Conservation (phyloP, 2,888 invertebrate genomes). For the Myopa tessellatipennis region DNA sequence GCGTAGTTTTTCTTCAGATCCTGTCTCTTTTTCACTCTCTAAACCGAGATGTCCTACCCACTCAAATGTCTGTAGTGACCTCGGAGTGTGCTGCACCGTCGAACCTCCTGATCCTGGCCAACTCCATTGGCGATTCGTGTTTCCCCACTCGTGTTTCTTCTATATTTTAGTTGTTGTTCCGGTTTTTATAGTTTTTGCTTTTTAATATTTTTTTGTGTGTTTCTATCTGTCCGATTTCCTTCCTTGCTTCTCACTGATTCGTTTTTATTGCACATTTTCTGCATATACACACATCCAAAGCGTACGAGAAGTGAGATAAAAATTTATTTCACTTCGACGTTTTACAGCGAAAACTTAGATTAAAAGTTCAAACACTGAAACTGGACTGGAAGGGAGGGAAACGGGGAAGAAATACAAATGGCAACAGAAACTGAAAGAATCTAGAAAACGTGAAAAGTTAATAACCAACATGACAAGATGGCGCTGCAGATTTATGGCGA, state of each 20-base stretch:
- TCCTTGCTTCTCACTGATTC: background rate
- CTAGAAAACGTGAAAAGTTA: constrained; percentile 41
- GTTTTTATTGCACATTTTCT: constrained; percentile 24
- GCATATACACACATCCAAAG: background rate
- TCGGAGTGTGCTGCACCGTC: background rate
- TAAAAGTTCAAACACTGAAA: constrained; percentile 38
- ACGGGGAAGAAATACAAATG: background rate
- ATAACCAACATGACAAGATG: constrained; percentile 44
- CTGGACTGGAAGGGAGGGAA: background rate
- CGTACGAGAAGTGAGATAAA: constrained; percentile 40
- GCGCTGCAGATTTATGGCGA: constrained; percentile 35
- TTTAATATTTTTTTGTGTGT: background rate
- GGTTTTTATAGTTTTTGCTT: too few species aligned
- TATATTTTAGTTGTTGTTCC: background rate
- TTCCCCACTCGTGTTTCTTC: background rate
- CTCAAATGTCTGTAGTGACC: too few species aligned
- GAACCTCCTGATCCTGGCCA: background rate
- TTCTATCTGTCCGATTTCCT: background rate
- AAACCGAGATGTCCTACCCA: too few species aligned
- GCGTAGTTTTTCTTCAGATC: too few species aligned
- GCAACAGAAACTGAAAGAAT: background rate
- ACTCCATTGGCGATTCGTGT: background rate
- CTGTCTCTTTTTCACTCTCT: too few species aligned
- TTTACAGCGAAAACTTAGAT: constrained; percentile 41
- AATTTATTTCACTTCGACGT: constrained; percentile 45